Evolutionary conservation across 2,888 invertebrate genomes (phyloP).

Genomic region (Geophilus truncorum): DNA sequence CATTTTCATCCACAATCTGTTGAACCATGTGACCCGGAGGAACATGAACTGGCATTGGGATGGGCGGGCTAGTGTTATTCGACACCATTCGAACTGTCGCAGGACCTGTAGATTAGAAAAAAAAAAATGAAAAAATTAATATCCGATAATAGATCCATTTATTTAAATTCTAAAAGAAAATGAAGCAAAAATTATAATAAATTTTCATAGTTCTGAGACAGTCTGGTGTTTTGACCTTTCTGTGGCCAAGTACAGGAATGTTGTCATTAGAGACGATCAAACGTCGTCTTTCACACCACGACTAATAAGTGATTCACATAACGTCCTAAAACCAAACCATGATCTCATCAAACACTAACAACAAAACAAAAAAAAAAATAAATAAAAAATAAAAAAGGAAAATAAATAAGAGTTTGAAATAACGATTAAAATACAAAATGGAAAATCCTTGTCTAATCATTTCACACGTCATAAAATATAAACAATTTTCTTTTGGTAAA

Average conservation of each 20-base stretch:
- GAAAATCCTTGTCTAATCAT: neutral
- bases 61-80: constrained; percentile 67
- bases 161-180: neutral
- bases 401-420: neutral
- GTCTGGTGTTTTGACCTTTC: neutral
- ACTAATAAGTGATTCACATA: neutral
- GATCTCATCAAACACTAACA: neutral
- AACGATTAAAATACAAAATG: too few relatives aligned
- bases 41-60: constrained; percentile 84
- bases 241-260: neutral
- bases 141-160: neutral
- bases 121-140: neutral
- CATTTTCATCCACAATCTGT: constrained; percentile 86
- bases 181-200: neutral
- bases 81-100: constrained; percentile 82
- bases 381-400: neutral
- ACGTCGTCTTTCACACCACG: neutral
- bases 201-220: neutral
- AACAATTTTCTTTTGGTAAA: too few relatives aligned
- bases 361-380: neutral
- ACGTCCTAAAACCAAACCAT: neutral
- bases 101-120: constrained; percentile 59
- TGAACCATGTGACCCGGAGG: constrained; percentile 86
- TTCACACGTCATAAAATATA: neutral
- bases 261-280: neutral